Evolutionary conservation across 2,888 invertebrate genomes (phyloP).

Genomic region (Bedellia somnulentella): DNA sequence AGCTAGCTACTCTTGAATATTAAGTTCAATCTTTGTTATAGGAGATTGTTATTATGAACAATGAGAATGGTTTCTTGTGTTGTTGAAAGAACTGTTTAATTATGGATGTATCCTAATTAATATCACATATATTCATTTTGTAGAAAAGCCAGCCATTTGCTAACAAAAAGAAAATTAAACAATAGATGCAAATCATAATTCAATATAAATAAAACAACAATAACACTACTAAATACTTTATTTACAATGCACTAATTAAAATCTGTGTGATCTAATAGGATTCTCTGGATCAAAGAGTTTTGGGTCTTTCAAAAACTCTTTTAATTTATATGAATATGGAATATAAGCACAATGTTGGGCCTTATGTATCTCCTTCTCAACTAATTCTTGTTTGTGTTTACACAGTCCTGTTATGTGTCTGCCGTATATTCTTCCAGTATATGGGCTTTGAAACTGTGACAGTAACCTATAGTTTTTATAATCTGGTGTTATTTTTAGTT

Average conservation of each 20-base stretch:
- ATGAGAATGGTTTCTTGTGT: no score
- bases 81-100: no score
- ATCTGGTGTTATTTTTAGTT: slow-evolving; percentile 76
- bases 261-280: slow-evolving; percentile 79
- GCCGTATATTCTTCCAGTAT: slow-evolving; percentile 90
- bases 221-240: slow-evolving; percentile 4
- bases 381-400: slow-evolving; percentile 71
- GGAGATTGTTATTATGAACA: no score
- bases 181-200: no score
- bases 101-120: no score
- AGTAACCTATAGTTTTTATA: slow-evolving; percentile 91
- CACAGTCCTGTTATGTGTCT: slow-evolving; percentile 94
- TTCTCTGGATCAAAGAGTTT: slow-evolving; percentile 86
- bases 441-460: slow-evolving; percentile 94
- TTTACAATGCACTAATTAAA: slow-evolving; percentile 37
- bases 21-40: no score
- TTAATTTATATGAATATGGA: slow-evolving; percentile 80
- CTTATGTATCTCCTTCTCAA: slow-evolving; percentile 73
- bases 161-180: no score
- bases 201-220: slow-evolving; percentile 9
- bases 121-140: no score
- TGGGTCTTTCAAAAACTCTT: slow-evolving; percentile 82
- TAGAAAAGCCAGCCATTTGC: no score
- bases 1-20: no score
- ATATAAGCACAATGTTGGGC: slow-evolving; percentile 81